Evolutionary conservation across 2,113 vertebrate species (phyloP).

Genomic region (Rhagologus leucostigma): DNA sequence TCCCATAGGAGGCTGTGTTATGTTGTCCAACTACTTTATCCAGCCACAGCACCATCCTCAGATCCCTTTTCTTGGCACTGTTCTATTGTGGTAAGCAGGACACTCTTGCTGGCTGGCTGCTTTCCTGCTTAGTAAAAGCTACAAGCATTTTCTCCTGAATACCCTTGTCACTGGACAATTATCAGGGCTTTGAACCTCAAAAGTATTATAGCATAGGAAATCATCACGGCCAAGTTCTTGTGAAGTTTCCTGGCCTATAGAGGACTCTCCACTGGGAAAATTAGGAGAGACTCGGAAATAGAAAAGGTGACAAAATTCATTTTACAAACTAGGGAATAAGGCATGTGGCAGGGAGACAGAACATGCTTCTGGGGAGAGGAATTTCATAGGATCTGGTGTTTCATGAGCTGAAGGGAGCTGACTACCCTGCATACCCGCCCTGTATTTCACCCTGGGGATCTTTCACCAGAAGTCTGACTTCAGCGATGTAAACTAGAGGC

Average conservation of each 20-base stretch:
- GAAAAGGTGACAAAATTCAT: background rate
- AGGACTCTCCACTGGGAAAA: background rate
- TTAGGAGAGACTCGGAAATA: background rate
- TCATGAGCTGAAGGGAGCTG: background rate
- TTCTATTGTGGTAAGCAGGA: background rate
- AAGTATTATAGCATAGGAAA: background rate
- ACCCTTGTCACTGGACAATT: background rate
- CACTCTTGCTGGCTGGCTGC: background rate
- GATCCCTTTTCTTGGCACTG: background rate
- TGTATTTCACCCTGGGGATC: background rate
- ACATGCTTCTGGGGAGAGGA: background rate
- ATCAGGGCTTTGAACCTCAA: background rate
- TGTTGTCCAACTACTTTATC: background rate
- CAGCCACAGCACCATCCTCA: background rate
- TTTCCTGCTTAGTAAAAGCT: background rate
- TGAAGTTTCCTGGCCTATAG: slow-evolving; percentile 21
- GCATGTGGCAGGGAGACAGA: background rate
- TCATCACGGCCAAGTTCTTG: background rate
- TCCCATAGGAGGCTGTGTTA: background rate
- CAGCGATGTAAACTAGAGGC: background rate
- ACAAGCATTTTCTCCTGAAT: background rate
- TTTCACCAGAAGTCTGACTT: background rate
- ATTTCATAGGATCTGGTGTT: background rate
- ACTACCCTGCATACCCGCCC: background rate
- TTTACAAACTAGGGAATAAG: background rate